Evolutionary conservation across 2,888 invertebrate species (phyloP).

Genomic region (Drosophila mimica): DNA sequence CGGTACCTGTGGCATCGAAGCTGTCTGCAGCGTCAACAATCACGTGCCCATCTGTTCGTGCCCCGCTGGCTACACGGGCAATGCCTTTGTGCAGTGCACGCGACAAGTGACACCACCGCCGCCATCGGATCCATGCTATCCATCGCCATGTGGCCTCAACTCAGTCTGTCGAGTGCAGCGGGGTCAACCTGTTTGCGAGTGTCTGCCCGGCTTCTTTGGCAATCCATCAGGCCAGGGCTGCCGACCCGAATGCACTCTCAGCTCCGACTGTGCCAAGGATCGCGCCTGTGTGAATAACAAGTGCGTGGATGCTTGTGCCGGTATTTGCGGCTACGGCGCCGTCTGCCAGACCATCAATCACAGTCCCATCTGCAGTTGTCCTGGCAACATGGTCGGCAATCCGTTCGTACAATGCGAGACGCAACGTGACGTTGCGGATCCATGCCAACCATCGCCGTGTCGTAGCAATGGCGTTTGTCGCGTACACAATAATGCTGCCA

Average conservation of each 20-base stretch:
- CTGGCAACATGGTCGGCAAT: slow-evolving; percentile 90
- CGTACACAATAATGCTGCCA: slow-evolving; percentile 89
- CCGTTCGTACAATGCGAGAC: slow-evolving; percentile 90
- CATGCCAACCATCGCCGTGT: slow-evolving; percentile 94
- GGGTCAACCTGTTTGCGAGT: slow-evolving; percentile 89
- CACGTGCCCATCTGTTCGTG: slow-evolving; percentile 89
- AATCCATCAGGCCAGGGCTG: slow-evolving; percentile 89
- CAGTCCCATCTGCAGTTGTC: slow-evolving; percentile 93
- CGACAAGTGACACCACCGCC: slow-evolving; percentile 80
- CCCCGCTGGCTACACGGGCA: slow-evolving; percentile 88
- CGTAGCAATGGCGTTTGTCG: slow-evolving; percentile 93
- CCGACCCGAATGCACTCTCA: slow-evolving; percentile 92
- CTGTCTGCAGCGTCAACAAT: slow-evolving; percentile 91
- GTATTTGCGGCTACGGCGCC: slow-evolving; percentile 92
- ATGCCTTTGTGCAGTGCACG: slow-evolving; percentile 87
- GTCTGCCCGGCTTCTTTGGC: slow-evolving; percentile 91
- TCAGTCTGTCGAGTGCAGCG: slow-evolving; percentile 88
- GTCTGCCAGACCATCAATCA: slow-evolving; percentile 93
- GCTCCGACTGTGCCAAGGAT: slow-evolving; percentile 91
- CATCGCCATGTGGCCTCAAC: slow-evolving; percentile 92
- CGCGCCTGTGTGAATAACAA: slow-evolving; percentile 92
- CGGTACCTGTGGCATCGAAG: slow-evolving; percentile 93
- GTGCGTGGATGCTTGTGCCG: slow-evolving; percentile 92
- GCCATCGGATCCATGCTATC: slow-evolving; percentile 87
- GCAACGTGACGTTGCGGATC: slow-evolving; percentile 86